phyloP scores from a whole-genome alignment of 2,888 invertebrate species.

The Proisotoma minuta region DNA sequence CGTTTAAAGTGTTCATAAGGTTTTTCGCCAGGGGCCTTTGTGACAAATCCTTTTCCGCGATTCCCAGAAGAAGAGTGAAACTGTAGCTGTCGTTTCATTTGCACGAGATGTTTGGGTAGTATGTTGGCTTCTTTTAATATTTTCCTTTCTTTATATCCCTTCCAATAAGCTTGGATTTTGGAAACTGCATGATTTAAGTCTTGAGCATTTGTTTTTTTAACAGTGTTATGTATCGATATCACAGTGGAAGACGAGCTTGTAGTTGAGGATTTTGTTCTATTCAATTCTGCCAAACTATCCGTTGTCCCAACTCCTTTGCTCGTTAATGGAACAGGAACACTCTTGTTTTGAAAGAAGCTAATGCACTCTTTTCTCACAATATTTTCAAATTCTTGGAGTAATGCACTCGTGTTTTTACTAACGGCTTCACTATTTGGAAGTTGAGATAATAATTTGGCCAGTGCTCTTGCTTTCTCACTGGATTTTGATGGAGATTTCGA shows the following conservation, averaged over 20 bases:
- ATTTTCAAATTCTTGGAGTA: conserved; percentile 42
- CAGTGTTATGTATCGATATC: too few species aligned
- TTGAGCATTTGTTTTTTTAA: too few species aligned
- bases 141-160: conserved; percentile 34
- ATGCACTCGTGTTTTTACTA: not conserved
- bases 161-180: conserved; percentile 34
- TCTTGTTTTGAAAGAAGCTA: conserved; percentile 23
- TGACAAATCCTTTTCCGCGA: not conserved
- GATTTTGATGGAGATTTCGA: too few species aligned
- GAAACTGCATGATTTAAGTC: conserved; percentile 20
- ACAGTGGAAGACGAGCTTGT: not conserved
- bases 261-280: not conserved
- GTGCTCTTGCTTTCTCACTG: too few species aligned
- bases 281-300: conserved; percentile 9
- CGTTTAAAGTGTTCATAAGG: conserved; percentile 16
- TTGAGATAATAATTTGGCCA: too few species aligned
- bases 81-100: not conserved
- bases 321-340: not conserved
- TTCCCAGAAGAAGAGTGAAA: not conserved
- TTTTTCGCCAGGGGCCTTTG: conserved; percentile 24
- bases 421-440: not conserved
- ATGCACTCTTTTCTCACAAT: conserved; percentile 41
- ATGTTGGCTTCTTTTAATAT: conserved; percentile 29
- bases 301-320: conserved; percentile 27
- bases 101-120: not conserved